Conservation (phyloP, 2,888 invertebrate genomes). For the Bugulina stolonifera region DNA sequence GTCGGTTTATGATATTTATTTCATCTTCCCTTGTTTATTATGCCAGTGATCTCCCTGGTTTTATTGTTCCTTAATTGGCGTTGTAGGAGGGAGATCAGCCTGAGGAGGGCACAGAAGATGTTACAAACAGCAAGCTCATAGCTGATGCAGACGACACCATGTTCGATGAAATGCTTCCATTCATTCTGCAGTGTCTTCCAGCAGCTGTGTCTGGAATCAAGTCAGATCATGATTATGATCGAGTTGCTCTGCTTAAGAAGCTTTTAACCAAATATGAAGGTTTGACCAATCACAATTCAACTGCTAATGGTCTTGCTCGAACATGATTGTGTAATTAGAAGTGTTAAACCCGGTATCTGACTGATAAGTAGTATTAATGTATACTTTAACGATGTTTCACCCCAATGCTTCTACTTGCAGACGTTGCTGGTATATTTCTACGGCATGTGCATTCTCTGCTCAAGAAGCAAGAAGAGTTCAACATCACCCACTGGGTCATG, state of each 20-base stretch:
- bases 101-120: background rate
- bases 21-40: too few relatives aligned
- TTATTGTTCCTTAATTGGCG: too few relatives aligned
- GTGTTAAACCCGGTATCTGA: too few relatives aligned
- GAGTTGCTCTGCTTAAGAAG: background rate
- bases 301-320: too few relatives aligned
- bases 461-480: background rate
- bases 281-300: too few relatives aligned
- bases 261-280: background rate
- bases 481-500: constrained; percentile 2
- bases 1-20: too few relatives aligned
- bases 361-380: too few relatives aligned
- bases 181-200: constrained; percentile 6
- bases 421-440: background rate
- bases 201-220: background rate
- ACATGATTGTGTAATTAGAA: too few relatives aligned
- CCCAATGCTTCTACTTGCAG: too few relatives aligned
- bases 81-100: too few relatives aligned
- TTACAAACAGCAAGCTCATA: background rate
- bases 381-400: too few relatives aligned
- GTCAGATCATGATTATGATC: constrained; percentile 1
- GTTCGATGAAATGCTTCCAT: background rate
- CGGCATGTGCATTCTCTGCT: background rate
- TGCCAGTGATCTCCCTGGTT: too few relatives aligned
- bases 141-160: background rate